phyloP scores from a whole-genome alignment of 2,888 invertebrate genomes.

The Chloroclysta siterata region DNA sequence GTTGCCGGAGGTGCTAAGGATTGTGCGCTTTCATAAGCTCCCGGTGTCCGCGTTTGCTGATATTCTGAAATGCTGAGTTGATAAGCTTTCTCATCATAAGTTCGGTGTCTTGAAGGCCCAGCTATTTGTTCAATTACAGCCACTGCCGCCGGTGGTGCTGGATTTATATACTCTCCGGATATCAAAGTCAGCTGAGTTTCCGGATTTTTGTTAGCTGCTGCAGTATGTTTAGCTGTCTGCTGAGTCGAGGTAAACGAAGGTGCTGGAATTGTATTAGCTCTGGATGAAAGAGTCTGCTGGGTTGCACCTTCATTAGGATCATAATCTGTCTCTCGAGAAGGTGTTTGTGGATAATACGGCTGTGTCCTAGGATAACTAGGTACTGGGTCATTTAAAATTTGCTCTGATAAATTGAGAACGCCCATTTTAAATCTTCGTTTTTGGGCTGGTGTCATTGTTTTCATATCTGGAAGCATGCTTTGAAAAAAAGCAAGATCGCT shows the following conservation, averaged over 20 bases:
- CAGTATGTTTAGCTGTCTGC: conserved; percentile 36
- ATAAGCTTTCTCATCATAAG: conserved; percentile 35
- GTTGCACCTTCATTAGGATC: too few species aligned
- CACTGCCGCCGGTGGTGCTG: conserved; percentile 38
- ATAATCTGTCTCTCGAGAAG: conserved; percentile 39
- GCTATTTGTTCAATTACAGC: conserved; percentile 40
- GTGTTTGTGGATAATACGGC: conserved; percentile 36
- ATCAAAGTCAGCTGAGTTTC: conserved; percentile 36
- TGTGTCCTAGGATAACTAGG: conserved; percentile 16
- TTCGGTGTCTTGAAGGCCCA: conserved; percentile 38
- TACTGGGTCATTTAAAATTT: not conserved
- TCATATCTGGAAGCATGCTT: not conserved
- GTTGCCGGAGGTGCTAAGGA: conserved; percentile 36
- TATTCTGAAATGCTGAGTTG: conserved; percentile 39
- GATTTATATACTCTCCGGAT: conserved; percentile 35
- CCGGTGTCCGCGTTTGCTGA: conserved; percentile 38
- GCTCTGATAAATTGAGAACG: not conserved
- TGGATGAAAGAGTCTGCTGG: conserved; percentile 36
- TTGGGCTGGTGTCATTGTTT: not conserved
- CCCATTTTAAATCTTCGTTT: not conserved
- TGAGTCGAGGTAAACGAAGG: conserved; percentile 35
- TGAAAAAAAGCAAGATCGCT: not conserved
- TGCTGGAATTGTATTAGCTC: conserved; percentile 37
- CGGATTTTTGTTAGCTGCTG: conserved; percentile 35
- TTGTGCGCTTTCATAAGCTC: conserved; percentile 37